Evolutionary conservation across 92 coral and sea anemone species (phyloP).

Genomic region (Porites divaricata): DNA sequence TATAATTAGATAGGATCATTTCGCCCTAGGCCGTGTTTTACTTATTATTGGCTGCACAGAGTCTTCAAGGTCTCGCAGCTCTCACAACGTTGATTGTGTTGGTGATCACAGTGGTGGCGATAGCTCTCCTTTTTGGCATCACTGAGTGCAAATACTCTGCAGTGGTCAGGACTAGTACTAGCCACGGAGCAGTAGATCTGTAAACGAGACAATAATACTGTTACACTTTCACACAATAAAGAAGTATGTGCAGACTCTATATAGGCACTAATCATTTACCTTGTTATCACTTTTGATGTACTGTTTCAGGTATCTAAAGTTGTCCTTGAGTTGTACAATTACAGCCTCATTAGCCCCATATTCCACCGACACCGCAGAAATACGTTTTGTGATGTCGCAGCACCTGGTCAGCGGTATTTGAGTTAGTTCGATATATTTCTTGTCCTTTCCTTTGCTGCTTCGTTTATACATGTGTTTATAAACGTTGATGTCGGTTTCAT

Average conservation of each 20-base stretch:
- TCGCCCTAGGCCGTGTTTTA: background rate
- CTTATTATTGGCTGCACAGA: slow-evolving; percentile 1
- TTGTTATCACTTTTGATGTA: slow-evolving; percentile 8
- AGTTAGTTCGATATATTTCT: too few species aligned
- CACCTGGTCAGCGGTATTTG: too few species aligned
- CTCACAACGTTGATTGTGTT: slow-evolving; percentile 42
- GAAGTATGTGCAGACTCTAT: slow-evolving; percentile 1
- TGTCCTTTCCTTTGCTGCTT: too few species aligned
- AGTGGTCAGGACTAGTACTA: slow-evolving; percentile 55
- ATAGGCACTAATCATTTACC: slow-evolving; percentile 28
- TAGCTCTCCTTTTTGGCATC: slow-evolving; percentile 37
- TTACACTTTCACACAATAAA: slow-evolving; percentile 23
- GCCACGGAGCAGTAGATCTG: slow-evolving; percentile 48
- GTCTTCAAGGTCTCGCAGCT: slow-evolving; percentile 44
- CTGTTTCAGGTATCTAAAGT: slow-evolving; percentile 3
- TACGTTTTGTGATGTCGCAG: too few species aligned
- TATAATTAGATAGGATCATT: slow-evolving; percentile 4
- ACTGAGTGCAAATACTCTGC: slow-evolving; percentile 49
- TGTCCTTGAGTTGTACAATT: background rate
- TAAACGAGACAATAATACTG: slow-evolving; percentile 17
- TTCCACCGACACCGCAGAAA: too few species aligned
- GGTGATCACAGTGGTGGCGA: slow-evolving; percentile 30
- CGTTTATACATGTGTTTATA: too few species aligned
- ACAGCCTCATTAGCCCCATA: background rate
- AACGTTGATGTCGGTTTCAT: too few species aligned